Conservation (phyloP, 2,797 vertebrate species). For the Monodelphis domestica region DNA sequence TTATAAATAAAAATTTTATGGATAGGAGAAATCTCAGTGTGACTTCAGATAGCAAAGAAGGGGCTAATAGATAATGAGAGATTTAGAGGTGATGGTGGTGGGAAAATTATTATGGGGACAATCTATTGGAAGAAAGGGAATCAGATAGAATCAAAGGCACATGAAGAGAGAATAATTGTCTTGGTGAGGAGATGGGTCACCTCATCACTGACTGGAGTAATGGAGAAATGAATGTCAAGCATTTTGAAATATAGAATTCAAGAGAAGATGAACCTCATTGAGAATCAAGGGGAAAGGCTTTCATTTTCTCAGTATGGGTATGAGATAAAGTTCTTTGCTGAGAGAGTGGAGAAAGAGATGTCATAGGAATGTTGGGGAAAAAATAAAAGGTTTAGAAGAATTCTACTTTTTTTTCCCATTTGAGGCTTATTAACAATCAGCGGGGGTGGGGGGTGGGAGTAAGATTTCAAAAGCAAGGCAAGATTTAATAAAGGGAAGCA, state of each 20-base stretch:
- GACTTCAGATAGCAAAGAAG: neutral
- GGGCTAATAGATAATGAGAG: no score
- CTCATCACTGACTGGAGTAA: no score
- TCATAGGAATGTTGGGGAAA: neutral
- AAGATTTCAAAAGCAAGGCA: slow-evolving; percentile 30
- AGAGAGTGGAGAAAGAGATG: neutral
- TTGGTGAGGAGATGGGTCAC: no score
- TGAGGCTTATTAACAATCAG: neutral
- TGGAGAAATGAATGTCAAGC: no score
- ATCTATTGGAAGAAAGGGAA: no score
- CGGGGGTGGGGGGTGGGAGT: slow-evolving; percentile 3
- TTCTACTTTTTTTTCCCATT: neutral
- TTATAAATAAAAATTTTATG: no score
- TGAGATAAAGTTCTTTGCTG: neutral
- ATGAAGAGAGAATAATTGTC: no score
- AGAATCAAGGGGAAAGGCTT: neutral
- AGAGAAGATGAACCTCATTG: neutral
- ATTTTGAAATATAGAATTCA: no score
- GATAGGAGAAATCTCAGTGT: no score
- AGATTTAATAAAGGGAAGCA: neutral
- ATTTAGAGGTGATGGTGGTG: no score
- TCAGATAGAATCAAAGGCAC: no score
- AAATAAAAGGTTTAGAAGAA: neutral
- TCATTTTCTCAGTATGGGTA: neutral
- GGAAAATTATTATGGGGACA: no score